These are phyloP conservation scores for Anas platyrhynchos DNA, from an alignment of 2,113 vertebrate species.

Conservation along the genomic window DNA sequence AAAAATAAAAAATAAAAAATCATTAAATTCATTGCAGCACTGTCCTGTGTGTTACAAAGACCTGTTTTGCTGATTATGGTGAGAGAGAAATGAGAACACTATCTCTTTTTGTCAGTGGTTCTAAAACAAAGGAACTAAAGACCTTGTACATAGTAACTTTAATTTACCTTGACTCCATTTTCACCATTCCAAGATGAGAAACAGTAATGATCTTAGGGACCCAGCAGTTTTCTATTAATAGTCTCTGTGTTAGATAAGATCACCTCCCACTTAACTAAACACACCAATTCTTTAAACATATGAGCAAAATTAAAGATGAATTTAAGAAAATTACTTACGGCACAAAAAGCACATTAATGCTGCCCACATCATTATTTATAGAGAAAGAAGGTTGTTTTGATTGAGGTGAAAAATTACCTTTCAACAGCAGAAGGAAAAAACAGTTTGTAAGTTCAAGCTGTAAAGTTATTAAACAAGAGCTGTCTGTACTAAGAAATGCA, in stretches of 20 bases:
- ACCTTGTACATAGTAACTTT: background rate
- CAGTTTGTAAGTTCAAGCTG: background rate
- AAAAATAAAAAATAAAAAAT: background rate
- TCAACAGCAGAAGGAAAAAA: background rate
- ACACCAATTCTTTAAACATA: background rate
- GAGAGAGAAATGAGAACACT: background rate
- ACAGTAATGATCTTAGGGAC: background rate
- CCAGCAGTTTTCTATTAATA: background rate
- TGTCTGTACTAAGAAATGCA: background rate
- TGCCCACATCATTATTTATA: background rate
- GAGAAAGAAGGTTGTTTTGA: background rate
- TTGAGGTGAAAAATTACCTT: conserved; percentile 10
- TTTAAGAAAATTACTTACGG: background rate
- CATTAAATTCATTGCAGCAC: background rate
- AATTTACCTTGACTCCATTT: background rate
- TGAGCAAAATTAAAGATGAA: background rate
- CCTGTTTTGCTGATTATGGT: background rate
- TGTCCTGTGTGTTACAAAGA: background rate
- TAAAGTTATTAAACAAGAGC: background rate
- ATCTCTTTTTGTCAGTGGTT: background rate
- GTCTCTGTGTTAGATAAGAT: background rate
- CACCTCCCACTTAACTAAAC: background rate
- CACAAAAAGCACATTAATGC: background rate
- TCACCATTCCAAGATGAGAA: background rate
- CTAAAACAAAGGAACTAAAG: background rate